phyloP scores from a whole-genome alignment of 2,888 invertebrate genomes.

The Lasioglossum lativentre region DNA sequence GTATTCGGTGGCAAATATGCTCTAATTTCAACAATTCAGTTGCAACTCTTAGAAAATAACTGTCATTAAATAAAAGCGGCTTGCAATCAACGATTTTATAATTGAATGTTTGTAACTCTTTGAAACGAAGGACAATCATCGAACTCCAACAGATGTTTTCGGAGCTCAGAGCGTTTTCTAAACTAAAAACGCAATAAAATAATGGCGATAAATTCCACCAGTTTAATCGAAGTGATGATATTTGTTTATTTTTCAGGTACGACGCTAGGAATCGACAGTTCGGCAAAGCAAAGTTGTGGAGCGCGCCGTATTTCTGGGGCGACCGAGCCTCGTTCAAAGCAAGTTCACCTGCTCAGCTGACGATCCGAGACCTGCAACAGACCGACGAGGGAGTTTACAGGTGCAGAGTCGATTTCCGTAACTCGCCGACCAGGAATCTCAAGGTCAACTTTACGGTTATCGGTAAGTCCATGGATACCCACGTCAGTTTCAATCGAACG shows the following conservation, averaged over 20 bases:
- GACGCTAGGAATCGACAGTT: conserved; percentile 87
- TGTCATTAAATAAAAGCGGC: neutral
- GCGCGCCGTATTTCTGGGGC: conserved; percentile 87
- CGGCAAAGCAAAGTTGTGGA: conserved; percentile 87
- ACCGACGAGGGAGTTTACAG: conserved; percentile 90
- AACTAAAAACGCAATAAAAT: neutral
- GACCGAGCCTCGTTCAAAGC: conserved; percentile 86
- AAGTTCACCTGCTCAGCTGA: conserved; percentile 86
- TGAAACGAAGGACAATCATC: neutral
- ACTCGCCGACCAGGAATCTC: conserved; percentile 90
- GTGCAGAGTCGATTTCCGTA: conserved; percentile 91
- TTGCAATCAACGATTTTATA: neutral
- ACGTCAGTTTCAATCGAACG: neutral
- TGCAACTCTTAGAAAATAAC: neutral
- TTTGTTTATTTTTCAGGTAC: conserved; percentile 85
- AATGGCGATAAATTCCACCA: neutral
- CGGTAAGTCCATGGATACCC: conserved; percentile 85
- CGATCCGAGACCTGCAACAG: conserved; percentile 79
- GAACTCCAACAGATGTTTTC: neutral
- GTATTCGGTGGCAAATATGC: too few species aligned
- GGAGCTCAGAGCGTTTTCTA: neutral
- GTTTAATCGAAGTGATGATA: neutral
- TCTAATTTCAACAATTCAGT: too few species aligned
- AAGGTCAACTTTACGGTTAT: conserved; percentile 91
- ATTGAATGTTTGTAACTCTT: neutral